phyloP scores from a whole-genome alignment of 2,797 vertebrate species.

The Falco biarmicus region DNA sequence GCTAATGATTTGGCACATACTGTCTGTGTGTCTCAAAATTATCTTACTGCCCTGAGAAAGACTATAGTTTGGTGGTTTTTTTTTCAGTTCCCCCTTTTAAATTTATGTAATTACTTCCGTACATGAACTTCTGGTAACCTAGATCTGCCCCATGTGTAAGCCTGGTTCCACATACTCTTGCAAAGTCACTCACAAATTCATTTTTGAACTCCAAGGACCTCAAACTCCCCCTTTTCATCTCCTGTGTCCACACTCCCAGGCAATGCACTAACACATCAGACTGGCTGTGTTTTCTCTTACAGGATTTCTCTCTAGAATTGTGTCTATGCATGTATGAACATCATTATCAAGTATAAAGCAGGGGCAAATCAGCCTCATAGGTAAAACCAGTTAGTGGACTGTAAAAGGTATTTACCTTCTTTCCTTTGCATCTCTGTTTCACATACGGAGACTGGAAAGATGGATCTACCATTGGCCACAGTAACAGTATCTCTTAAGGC shows the following conservation, averaged over 20 bases:
- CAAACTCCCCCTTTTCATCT: neutral
- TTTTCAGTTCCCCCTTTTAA: neutral
- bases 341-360: neutral
- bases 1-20: neutral
- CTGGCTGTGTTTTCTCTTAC: neutral
- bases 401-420: neutral
- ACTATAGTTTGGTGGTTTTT: neutral
- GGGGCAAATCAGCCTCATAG: neutral
- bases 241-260: neutral
- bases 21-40: neutral
- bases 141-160: neutral
- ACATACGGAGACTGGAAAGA: neutral
- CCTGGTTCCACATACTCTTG: neutral
- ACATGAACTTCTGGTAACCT: neutral
- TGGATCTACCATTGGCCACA: neutral
- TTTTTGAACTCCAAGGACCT: neutral
- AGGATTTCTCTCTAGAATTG: neutral
- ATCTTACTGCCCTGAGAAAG: neutral
- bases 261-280: neutral
- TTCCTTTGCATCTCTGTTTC: neutral
- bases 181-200: neutral
- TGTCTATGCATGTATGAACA: neutral
- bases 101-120: neutral
- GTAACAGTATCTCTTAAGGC: neutral
- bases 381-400: neutral